Base-by-base conservation (phyloP, 2,888 invertebrate species). In the Amphipyra tragopoginis region DNA sequence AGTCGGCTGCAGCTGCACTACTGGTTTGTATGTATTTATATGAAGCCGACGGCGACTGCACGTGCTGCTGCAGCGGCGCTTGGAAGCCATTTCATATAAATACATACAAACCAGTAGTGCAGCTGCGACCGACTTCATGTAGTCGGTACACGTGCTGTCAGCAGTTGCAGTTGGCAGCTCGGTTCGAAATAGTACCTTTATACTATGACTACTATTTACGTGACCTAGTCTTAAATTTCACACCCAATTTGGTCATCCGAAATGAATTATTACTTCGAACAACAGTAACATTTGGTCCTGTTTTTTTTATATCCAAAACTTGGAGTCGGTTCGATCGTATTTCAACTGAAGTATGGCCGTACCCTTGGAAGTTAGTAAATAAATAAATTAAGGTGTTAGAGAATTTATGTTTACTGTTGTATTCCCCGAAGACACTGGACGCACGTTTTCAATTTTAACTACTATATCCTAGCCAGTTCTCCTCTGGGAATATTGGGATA, bases 351-450 rank as follows among this genome's bases (percentile, higher is more conserved):
- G 52, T 65, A 56, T 61, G 60, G 51, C 48, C 55, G 51, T 34
- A 76, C 76, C 78, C 48, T 76, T 59, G 54, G 44, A 75, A 72
- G 51, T 79, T 48, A 61, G 77, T 81, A 83, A 84, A 81, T 83
- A 83, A 84, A 83, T 83, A 84, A 82, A 78, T 77, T 80, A 69
- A 72, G 72, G 62, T 50, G 61, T 48, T 60, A 64, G 62, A 77
- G 78, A 79, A 83, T 83, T 83, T 80, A 75, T 77, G 68, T 75
- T 73, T 53, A 71, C 75, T 73, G 73, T 77, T 74, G 58, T 59
- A 75, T 70, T 70, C 77, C 79, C 75, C 33, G 59, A 44, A 57
- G 78, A 60, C 47, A 7, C 10, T 34, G 54, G 33, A 53, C 52
- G 51, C 21, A 38, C 48, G 53, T 61, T 65, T 75, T 68, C 61